Evolutionary conservation across 2,888 invertebrate genomes (phyloP).

Genomic region (Hirtodrosophila alboralis): DNA sequence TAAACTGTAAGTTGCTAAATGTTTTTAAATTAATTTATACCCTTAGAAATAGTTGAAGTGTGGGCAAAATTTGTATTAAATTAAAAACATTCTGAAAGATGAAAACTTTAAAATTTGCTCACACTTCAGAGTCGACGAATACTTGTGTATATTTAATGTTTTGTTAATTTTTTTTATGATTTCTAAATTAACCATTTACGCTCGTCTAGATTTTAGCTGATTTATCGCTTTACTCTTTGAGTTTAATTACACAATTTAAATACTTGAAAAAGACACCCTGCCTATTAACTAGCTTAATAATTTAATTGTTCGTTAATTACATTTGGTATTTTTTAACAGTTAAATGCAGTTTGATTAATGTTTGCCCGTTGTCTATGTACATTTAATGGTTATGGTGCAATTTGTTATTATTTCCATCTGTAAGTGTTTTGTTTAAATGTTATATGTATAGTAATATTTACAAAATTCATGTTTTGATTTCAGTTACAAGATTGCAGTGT

Average conservation of each 20-base stretch:
- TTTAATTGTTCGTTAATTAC: conserved; percentile 56
- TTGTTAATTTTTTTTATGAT: conserved; percentile 5
- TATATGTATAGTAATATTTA: conserved; percentile 44
- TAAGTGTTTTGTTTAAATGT: conserved; percentile 2
- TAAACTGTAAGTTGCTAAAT: too few relatives aligned
- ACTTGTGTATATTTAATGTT: conserved; percentile 6
- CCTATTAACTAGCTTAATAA: conserved; percentile 38
- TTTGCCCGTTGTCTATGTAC: conserved; percentile 71
- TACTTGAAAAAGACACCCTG: conserved; percentile 27
- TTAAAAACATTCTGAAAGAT: neutral
- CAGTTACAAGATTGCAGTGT: conserved; percentile 65
- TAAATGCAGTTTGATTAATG: conserved; percentile 77
- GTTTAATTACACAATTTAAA: conserved; percentile 30
- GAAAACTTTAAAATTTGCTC: conserved; percentile 1
- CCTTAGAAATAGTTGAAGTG: too few relatives aligned
- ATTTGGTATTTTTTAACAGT: conserved; percentile 67
- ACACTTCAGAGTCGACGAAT: neutral
- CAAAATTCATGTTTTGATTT: conserved; percentile 64
- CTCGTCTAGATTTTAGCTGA: conserved; percentile 1
- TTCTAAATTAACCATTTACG: conserved; percentile 15
- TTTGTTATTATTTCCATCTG: conserved; percentile 16
- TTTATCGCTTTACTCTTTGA: conserved; percentile 22
- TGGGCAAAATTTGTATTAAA: too few relatives aligned
- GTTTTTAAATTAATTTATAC: too few relatives aligned
- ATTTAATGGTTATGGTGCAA: conserved; percentile 51